Percentiles rank a stretch among this genome's conserved stretches.
phyloP scores from a whole-genome alignment of 1,140 invertebrate genomes.

The Drosophila ananassae region DNA sequence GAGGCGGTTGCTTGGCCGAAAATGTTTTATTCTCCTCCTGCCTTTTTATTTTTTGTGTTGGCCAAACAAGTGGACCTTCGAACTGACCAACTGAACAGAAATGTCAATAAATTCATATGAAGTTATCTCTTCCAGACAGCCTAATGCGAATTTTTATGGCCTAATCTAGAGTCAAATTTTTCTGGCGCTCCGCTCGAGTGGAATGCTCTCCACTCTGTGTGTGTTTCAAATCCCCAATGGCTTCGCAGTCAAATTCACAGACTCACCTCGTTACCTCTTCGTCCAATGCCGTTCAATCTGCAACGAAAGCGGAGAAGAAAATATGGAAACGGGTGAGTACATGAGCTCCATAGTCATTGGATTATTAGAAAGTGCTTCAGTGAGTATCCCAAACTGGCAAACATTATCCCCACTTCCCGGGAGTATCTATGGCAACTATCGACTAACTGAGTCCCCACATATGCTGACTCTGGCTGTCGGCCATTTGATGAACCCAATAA shows the following conservation, averaged over 20 bases:
- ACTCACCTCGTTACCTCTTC: conserved; percentile 51
- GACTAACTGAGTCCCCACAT: conserved; percentile 54
- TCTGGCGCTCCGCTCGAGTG: conserved; percentile 38
- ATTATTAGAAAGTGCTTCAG: conserved; percentile 26
- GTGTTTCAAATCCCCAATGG: conserved; percentile 43
- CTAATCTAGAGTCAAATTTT: conserved; percentile 78
- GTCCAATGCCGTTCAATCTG: conserved; percentile 21
- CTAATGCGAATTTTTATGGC: conserved; percentile 79
- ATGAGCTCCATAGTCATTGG: conserved; percentile 17
- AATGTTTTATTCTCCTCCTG: conserved; percentile 13
- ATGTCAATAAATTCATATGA: conserved; percentile 81
- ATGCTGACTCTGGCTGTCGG: conserved; percentile 63
- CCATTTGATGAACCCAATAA: conserved; percentile 78
- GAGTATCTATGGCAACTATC: conserved; percentile 58
- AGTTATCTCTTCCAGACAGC: conserved; percentile 81
- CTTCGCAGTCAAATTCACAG: conserved; percentile 28
- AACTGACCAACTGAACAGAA: conserved; percentile 55
- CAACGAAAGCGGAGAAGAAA: conserved; percentile 19
- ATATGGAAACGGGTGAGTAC: conserved; percentile 13
- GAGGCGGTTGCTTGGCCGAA: conserved; percentile 12
- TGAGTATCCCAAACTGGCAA: conserved; percentile 7
- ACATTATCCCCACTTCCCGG: conserved; percentile 19
- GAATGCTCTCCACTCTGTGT: conserved; percentile 23
- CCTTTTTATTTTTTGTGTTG: not conserved
- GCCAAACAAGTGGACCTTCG: conserved; percentile 57